Percentiles rank a stretch among this genome's conserved stretches.
phyloP scores from a whole-genome alignment of 2,113 vertebrate species.

The Pteruthius melanotis region DNA sequence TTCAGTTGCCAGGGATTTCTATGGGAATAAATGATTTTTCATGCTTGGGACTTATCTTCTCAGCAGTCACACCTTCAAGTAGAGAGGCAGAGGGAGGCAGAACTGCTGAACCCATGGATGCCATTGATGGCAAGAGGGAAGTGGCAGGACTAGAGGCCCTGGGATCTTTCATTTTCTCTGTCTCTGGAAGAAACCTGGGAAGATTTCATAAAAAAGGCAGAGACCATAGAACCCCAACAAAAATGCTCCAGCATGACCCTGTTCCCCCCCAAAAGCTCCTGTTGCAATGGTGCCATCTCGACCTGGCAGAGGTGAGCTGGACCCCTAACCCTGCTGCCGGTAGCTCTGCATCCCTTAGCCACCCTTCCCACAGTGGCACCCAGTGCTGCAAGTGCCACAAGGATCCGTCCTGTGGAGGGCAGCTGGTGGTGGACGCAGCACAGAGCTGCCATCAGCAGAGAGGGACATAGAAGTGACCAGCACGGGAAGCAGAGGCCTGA shows the following conservation, averaged over 20 bases:
- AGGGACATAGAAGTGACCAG: fast-evolving
- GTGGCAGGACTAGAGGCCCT: neutral
- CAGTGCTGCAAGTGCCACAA: neutral
- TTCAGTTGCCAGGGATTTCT: neutral
- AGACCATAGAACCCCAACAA: neutral
- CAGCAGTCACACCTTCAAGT: neutral
- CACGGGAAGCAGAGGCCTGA: neutral
- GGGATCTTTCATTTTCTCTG: neutral
- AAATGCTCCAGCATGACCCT: neutral
- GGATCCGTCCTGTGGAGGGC: neutral
- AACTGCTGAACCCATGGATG: neutral
- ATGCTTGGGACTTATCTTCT: neutral
- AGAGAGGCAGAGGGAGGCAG: neutral
- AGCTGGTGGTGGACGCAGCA: neutral
- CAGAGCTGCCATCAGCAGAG: neutral
- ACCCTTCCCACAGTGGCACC: neutral
- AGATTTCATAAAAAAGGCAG: neutral
- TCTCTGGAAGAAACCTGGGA: neutral
- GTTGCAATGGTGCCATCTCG: fast-evolving
- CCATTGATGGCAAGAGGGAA: neutral
- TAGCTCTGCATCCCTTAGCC: neutral
- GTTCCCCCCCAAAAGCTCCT: neutral
- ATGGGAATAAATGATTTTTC: neutral
- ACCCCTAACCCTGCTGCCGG: neutral
- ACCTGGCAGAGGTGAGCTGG: neutral